Conservation (phyloP, 2,113 vertebrate species). For the Scolopax mira region DNA sequence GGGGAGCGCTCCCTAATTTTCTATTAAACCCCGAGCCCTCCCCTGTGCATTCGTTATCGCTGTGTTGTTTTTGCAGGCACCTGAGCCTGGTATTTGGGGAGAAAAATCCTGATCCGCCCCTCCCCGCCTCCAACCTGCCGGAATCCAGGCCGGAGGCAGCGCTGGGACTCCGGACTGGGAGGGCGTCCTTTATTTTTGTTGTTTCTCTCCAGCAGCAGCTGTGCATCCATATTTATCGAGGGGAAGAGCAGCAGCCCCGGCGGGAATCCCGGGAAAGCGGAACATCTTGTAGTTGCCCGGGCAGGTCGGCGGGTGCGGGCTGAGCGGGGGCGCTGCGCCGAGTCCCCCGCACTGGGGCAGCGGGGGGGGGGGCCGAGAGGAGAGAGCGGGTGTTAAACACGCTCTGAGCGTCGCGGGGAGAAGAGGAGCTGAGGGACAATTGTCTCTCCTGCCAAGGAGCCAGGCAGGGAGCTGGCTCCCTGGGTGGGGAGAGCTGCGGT, state of each 20-base stretch:
- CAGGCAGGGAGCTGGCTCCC: background rate
- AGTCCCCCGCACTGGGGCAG: background rate
- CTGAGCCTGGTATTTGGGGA: background rate
- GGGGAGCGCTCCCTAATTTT: background rate
- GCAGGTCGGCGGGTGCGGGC: background rate
- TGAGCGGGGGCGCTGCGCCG: background rate
- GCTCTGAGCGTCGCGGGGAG: background rate
- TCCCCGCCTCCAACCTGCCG: accelerated
- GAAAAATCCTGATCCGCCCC: accelerated
- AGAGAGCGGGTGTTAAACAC: background rate
- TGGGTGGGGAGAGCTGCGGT: background rate
- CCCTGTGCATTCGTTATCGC: accelerated
- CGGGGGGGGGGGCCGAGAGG: background rate
- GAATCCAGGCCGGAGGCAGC: background rate
- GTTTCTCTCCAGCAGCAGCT: background rate
- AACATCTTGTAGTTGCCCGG: background rate
- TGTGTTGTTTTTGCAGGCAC: background rate
- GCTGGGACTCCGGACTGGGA: accelerated
- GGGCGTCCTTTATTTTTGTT: background rate
- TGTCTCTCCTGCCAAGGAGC: background rate
- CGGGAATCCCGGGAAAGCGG: background rate
- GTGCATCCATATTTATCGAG: constrained; percentile 28
- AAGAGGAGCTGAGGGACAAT: background rate
- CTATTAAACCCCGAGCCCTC: accelerated
- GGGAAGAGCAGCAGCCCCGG: background rate